Base-by-base conservation (phyloP, 1,140 invertebrate genomes). In the Ceratoteleas bidentatus region DNA sequence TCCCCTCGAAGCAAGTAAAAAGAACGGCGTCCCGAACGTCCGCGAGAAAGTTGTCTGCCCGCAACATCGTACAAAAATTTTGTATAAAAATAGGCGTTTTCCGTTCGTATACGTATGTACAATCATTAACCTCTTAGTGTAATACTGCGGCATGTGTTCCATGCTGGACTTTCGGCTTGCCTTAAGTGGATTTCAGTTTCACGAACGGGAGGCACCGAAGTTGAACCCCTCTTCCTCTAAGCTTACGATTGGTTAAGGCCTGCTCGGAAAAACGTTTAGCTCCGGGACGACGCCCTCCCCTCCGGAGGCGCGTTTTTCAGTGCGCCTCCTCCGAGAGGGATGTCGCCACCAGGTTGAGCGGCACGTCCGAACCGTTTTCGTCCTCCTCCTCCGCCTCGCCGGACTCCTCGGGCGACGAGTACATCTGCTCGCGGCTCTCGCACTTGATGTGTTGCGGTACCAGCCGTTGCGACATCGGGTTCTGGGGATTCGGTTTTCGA, bases 341-440 rank as follows among this genome's bases (percentile, higher is more conserved):
- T 32, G 91, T 92, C 8, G 91, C 87, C 13, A 92, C 91, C 57
- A 92, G 80, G 78, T 92, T 92, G 32, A 92, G 77, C 9, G 91
- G 91, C 65, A 91, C 87, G 40, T 92, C 90, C 10, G 90, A 89
- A 3, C 88, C 87, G 68, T 91, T 92, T 14, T 92, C 91, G 11
- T 89, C 88, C n/a, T 89, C 88, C 34, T 85, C 89, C 13, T 88
- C 85, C 7, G 79, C 85, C 38, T 87, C 87, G 6, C 87, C 87
- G 10, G 77, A 85, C 1, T 87, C 88, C 11, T 89, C 88, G 3
- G 84, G 85, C 9, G 84, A 82, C 16, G 78, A 81, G 36, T 70
- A 74, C 40, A 78, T 65, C 7, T 86, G 84, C 15, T 87, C 87
- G 49, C 85, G 85, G 57, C 81, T 83, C 15, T 91, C 91, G 14